These are phyloP conservation scores for Cynopterus sphinx DNA, from an alignment of 2,797 vertebrate genomes.

Conservation along the genomic window DNA sequence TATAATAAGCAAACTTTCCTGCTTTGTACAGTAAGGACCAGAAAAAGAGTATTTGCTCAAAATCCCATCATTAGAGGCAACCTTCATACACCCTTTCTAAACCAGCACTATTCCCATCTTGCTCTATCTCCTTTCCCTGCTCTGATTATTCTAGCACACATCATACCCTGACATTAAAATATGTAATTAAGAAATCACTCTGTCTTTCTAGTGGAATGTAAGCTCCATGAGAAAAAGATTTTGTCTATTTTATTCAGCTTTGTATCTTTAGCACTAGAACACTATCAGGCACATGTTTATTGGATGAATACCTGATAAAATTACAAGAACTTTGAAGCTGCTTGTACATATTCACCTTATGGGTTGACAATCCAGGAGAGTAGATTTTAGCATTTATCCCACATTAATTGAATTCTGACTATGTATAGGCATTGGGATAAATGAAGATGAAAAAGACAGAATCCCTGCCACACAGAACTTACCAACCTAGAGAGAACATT, in stretches of 20 bases:
- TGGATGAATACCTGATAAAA: neutral
- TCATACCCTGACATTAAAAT: neutral
- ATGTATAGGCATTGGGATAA: neutral
- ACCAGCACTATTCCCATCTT: neutral
- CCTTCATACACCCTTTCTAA: neutral
- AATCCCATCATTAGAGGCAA: neutral
- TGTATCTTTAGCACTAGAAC: neutral
- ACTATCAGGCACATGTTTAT: neutral
- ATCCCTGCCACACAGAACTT: neutral
- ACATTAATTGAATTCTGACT: neutral
- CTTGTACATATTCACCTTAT: neutral
- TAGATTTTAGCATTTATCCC: neutral
- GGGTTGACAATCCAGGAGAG: neutral
- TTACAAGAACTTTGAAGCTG: neutral
- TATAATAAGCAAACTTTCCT: neutral
- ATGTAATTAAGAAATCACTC: constrained; percentile 2
- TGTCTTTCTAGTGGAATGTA: neutral
- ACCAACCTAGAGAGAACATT: neutral
- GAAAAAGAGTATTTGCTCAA: neutral
- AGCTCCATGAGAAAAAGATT: neutral
- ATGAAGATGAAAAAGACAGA: neutral
- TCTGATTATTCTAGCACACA: neutral
- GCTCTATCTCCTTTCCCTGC: neutral
- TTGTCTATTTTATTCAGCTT: neutral
- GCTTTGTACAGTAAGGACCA: neutral